Conservation (phyloP, 2,888 invertebrate genomes). For the Troides helena region DNA sequence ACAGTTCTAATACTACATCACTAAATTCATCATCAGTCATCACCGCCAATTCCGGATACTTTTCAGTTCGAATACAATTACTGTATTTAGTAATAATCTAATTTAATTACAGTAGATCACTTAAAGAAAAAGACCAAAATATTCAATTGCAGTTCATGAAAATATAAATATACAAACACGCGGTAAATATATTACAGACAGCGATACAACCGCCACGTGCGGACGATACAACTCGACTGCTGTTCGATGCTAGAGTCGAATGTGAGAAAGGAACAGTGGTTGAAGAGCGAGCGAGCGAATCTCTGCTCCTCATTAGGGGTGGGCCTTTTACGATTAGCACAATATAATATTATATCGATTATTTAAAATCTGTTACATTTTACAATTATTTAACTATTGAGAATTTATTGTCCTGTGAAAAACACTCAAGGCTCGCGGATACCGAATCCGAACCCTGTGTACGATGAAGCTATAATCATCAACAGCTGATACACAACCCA, state of each 20-base stretch:
- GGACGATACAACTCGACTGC: slow-evolving; percentile 49
- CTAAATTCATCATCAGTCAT: slow-evolving; percentile 49
- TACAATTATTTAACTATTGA: not conserved
- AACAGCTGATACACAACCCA: too few species aligned
- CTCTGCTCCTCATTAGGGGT: slow-evolving; percentile 35
- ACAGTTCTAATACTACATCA: slow-evolving; percentile 41
- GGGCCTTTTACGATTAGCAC: slow-evolving; percentile 10
- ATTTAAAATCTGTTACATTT: not conserved
- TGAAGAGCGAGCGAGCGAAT: slow-evolving; percentile 51
- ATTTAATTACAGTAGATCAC: slow-evolving; percentile 7
- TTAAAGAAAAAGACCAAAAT: slow-evolving; percentile 9
- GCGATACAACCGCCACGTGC: slow-evolving; percentile 33
- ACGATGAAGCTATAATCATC: too few species aligned
- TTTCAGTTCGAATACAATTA: not conserved
- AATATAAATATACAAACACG: slow-evolving; percentile 50
- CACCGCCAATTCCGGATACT: slow-evolving; percentile 44
- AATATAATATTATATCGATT: slow-evolving; percentile 11
- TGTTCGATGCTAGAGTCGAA: slow-evolving; percentile 25
- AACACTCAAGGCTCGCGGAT: not conserved
- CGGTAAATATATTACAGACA: slow-evolving; percentile 43
- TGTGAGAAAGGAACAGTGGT: slow-evolving; percentile 39
- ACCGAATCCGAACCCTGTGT: too few species aligned
- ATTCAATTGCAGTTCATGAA: slow-evolving; percentile 37
- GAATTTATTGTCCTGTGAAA: not conserved
- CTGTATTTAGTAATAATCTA: not conserved